Evolutionary conservation across 1,140 invertebrate genomes (phyloP).

Genomic region (Calephelis nemesis): DNA sequence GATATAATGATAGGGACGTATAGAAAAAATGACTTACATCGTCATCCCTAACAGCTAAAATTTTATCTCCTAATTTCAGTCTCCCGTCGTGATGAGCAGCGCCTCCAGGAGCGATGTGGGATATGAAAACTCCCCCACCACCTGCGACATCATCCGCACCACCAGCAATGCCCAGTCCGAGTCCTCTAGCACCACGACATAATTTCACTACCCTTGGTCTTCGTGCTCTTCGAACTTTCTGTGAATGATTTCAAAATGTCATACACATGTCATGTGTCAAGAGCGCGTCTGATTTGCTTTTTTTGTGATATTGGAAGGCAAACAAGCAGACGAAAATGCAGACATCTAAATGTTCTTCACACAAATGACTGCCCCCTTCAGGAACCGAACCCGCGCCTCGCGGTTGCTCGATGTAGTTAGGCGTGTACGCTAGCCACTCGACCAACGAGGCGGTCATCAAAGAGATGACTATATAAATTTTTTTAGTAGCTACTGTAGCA

Average conservation of each 20-base stretch:
- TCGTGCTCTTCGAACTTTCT: slow-evolving; percentile 71
- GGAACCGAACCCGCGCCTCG: too few species aligned
- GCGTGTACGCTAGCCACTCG: too few species aligned
- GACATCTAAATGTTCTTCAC: too few species aligned
- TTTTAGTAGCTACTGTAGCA: too few species aligned
- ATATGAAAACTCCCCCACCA: slow-evolving; percentile 98
- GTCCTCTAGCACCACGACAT: slow-evolving; percentile 83
- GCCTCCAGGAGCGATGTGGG: slow-evolving; percentile 98
- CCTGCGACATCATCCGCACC: slow-evolving; percentile 98
- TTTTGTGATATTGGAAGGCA: too few species aligned
- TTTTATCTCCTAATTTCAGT: slow-evolving; percentile 95
- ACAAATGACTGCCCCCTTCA: too few species aligned
- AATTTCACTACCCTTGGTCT: slow-evolving; percentile 63
- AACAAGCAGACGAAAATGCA: too few species aligned
- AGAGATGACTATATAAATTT: too few species aligned
- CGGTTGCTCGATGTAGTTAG: too few species aligned
- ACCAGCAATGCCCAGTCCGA: slow-evolving; percentile 97
- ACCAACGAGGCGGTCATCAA: too few species aligned
- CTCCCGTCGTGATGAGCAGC: slow-evolving; percentile 96
- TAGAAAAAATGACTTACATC: slow-evolving; percentile 80
- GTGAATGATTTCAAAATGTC: slow-evolving; percentile 9
- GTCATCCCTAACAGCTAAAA: slow-evolving; percentile 93
- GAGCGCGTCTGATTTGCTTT: too few species aligned
- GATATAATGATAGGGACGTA: too few species aligned
- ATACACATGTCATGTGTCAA: not conserved